Conservation (phyloP, 2,888 invertebrate species). For the Ectemnius lituratus region DNA sequence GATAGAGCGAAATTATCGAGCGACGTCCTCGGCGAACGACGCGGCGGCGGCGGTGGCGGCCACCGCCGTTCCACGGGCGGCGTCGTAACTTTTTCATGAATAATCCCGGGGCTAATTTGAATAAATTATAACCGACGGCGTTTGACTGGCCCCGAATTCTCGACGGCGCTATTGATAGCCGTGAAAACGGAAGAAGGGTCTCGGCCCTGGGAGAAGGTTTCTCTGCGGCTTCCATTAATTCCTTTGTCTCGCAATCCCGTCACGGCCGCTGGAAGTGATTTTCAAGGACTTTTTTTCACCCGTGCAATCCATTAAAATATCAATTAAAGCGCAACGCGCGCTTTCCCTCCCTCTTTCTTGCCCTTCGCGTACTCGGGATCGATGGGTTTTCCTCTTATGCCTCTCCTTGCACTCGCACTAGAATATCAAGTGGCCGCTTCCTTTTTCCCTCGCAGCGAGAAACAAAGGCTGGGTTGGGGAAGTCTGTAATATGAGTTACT, state of each 20-base stretch:
- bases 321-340: conserved; percentile 66
- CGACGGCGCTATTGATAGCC: conserved; percentile 70
- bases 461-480: too few species aligned
- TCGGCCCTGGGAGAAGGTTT: conserved; percentile 53
- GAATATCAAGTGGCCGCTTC: conserved; percentile 56
- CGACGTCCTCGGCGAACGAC: conserved; percentile 54
- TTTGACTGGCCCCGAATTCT: conserved; percentile 73
- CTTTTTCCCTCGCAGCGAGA: conserved; percentile 29
- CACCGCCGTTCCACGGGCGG: conserved; percentile 11
- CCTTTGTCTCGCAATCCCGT: conserved; percentile 72
- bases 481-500: too few species aligned
- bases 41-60: conserved; percentile 27
- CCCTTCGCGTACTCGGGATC: conserved; percentile 37
- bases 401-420: conserved; percentile 52
- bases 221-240: conserved; percentile 76
- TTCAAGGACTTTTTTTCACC: conserved; percentile 61
- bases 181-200: conserved; percentile 69
- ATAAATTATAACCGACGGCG: conserved; percentile 77
- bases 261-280: conserved; percentile 66
- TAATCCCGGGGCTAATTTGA: conserved; percentile 75
- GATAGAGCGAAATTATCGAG: conserved; percentile 61
- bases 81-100: conserved; percentile 75
- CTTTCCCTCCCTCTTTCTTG: conserved; percentile 1
- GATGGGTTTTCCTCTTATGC: conserved; percentile 44
- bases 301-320: conserved; percentile 75